Evolutionary conservation across 2,797 vertebrate genomes (phyloP).

Genomic region (Varecia variegata): DNA sequence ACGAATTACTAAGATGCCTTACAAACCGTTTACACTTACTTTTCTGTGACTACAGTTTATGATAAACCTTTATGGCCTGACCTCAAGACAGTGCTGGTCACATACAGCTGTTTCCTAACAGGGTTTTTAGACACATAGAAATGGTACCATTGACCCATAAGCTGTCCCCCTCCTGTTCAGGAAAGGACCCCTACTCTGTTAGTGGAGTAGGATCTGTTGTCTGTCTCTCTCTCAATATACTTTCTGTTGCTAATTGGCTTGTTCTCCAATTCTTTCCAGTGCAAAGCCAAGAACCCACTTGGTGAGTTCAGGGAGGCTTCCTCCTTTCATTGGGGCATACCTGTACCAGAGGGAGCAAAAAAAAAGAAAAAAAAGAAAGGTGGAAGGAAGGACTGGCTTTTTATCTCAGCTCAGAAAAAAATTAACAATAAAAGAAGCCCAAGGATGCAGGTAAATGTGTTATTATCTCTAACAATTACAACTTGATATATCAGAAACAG

Average conservation of each 20-base stretch:
- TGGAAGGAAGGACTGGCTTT: not conserved
- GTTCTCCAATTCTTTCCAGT: not conserved
- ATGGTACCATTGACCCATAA: not conserved
- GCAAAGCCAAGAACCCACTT: not conserved
- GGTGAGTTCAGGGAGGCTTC: not conserved
- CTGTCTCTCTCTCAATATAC: not conserved
- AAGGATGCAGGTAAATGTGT: not conserved
- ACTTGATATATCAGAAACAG: not conserved
- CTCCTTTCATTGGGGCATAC: not conserved
- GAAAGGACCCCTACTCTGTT: not conserved
- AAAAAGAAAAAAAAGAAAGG: not conserved
- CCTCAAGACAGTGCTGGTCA: not conserved
- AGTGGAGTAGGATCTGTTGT: not conserved
- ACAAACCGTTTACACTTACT: not conserved
- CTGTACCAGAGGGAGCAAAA: not conserved
- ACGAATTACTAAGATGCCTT: not conserved
- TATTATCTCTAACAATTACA: not conserved
- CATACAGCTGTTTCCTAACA: not conserved
- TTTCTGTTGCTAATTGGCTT: not conserved
- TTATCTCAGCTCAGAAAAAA: not conserved
- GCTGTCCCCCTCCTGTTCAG: not conserved
- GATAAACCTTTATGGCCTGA: not conserved
- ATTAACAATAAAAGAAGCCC: not conserved
- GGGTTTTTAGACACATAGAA: not conserved
- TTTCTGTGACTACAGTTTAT: not conserved